A percentile compares a stretch with the other conserved stretches of the same genome.
Evolutionary conservation across 2,888 invertebrate species (phyloP).

Genomic region (Hecatera dysodea): DNA sequence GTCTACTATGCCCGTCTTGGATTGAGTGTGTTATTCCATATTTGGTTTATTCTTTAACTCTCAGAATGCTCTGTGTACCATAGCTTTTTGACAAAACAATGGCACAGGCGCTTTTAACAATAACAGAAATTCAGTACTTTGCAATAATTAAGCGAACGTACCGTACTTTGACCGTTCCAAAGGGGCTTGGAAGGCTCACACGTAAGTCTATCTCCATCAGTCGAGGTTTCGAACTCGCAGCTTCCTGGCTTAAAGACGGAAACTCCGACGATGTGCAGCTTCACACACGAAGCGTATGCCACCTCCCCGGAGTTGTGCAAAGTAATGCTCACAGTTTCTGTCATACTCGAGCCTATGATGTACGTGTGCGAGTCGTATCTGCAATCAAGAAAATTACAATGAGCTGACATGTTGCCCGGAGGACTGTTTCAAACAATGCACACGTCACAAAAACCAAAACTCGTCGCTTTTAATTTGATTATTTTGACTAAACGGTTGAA

Average conservation of each 20-base stretch:
- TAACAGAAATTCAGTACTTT: neutral
- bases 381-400: neutral
- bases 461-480: too few species aligned
- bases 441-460: neutral
- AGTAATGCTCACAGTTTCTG: constrained; percentile 59
- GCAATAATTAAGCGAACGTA: constrained; percentile 14
- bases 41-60: neutral
- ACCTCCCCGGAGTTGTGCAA: constrained; percentile 75
- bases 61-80: neutral
- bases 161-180: neutral
- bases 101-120: neutral
- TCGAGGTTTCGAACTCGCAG: constrained; percentile 16
- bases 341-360: constrained; percentile 72
- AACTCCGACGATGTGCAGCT: constrained; percentile 62
- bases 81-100: neutral
- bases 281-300: constrained; percentile 76
- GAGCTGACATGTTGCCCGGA: neutral
- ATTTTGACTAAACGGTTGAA: too few species aligned
- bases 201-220: constrained; percentile 20
- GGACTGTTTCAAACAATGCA: neutral
- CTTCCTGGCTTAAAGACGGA: constrained; percentile 32
- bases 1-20: neutral
- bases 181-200: constrained; percentile 39
- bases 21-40: neutral
- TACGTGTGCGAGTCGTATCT: constrained; percentile 55